phyloP scores from a whole-genome alignment of 92 coral and sea anemone genomes.

The Chrysogorgia sp. region DNA sequence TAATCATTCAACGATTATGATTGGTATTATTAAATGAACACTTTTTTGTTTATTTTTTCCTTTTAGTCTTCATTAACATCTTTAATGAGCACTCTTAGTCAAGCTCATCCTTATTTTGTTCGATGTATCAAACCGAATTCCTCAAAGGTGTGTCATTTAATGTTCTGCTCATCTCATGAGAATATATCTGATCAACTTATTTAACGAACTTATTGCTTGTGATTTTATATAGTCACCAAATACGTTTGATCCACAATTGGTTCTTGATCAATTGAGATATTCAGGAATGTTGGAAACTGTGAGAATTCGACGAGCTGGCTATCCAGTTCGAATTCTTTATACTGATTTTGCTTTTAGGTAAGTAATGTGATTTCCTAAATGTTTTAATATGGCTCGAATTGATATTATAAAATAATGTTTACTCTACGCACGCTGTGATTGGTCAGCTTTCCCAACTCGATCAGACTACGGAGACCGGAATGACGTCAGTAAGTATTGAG shows the following conservation, averaged over 20 bases:
- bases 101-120: slow-evolving; percentile 91
- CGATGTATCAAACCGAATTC: slow-evolving; percentile 94
- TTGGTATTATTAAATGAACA: background rate
- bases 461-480: too few relatives aligned
- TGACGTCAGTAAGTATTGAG: too few relatives aligned
- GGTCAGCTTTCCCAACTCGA: too few relatives aligned
- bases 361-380: background rate
- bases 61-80: slow-evolving; percentile 80
- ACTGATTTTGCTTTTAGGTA: slow-evolving; percentile 95
- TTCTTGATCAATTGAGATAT: slow-evolving; percentile 86
- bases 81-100: slow-evolving; percentile 86
- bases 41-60: slow-evolving; percentile 13
- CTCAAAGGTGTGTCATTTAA: slow-evolving; percentile 66
- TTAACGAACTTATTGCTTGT: background rate
- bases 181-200: too few relatives aligned
- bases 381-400: too few relatives aligned
- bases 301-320: slow-evolving; percentile 92
- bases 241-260: slow-evolving; percentile 82
- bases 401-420: too few relatives aligned
- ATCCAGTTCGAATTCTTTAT: slow-evolving; percentile 79
- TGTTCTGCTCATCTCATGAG: background rate
- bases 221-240: slow-evolving; percentile 70
- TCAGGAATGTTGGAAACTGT: slow-evolving; percentile 99
- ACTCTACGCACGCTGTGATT: too few relatives aligned
- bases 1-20: background rate